A percentile compares a stretch with the other conserved stretches of the same genome.
Conservation (phyloP, 1,140 invertebrate genomes). For the Drosophila kanapiae region DNA sequence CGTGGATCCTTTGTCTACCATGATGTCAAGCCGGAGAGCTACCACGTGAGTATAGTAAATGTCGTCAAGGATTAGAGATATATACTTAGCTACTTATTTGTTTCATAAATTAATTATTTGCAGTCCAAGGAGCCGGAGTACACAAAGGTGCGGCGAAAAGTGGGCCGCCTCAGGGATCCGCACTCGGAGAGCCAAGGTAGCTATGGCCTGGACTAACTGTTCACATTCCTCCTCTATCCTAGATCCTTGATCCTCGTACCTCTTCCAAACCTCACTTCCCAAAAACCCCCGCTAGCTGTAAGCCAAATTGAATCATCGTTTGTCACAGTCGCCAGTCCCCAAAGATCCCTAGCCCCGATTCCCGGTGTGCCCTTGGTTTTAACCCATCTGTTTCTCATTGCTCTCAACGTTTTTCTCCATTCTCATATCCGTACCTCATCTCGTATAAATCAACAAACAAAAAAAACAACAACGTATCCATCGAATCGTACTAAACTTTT, state of each 20-base stretch:
- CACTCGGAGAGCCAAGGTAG: slow-evolving; percentile 93
- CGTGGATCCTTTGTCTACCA: slow-evolving; percentile 96
- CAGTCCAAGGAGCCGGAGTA: slow-evolving; percentile 92
- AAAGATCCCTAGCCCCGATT: background rate
- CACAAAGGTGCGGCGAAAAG: slow-evolving; percentile 93
- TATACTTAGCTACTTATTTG: background rate
- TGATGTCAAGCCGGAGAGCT: slow-evolving; percentile 88
- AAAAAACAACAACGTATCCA: slow-evolving; percentile 64
- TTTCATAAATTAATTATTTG: background rate
- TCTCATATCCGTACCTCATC: slow-evolving; percentile 58
- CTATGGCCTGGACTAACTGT: slow-evolving; percentile 10
- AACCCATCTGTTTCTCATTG: slow-evolving; percentile 47
- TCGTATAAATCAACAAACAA: slow-evolving; percentile 56
- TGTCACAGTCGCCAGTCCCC: slow-evolving; percentile 24
- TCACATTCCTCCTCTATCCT: slow-evolving; percentile 3
- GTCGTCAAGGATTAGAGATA: background rate
- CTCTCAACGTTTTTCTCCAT: slow-evolving; percentile 57
- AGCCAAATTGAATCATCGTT: slow-evolving; percentile 69
- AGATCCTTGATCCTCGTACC: slow-evolving; percentile 7
- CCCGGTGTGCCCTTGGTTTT: slow-evolving; percentile 22
- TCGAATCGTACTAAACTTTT: slow-evolving; percentile 86
- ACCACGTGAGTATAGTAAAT: slow-evolving; percentile 85
- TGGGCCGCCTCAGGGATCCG: slow-evolving; percentile 90
- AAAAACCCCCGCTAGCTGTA: slow-evolving; percentile 46
- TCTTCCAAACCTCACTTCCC: background rate